phyloP scores from a whole-genome alignment of 1,140 invertebrate species.

The Meteorus sp. region DNA sequence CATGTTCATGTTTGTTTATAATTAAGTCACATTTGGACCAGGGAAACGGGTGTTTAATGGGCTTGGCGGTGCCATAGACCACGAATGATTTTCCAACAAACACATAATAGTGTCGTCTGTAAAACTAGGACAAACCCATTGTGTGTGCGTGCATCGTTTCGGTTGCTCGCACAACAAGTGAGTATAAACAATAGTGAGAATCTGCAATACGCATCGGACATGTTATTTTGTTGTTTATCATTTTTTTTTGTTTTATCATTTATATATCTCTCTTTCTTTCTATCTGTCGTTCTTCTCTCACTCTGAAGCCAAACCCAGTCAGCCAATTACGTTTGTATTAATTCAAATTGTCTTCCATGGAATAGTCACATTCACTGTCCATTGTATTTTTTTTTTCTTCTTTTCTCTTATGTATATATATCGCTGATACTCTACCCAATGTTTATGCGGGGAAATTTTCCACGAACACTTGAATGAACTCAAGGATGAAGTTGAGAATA shows the following conservation, averaged over 20 bases:
- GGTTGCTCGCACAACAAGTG: slow-evolving; percentile 4
- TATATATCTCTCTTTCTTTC: neutral
- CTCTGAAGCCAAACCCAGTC: no score
- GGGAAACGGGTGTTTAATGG: no score
- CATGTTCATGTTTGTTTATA: no score
- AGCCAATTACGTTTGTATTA: neutral
- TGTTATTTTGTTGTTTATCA: neutral
- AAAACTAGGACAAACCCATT: slow-evolving; percentile 14
- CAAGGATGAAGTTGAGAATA: no score
- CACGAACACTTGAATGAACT: no score
- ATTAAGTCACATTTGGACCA: no score
- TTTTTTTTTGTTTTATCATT: slow-evolving; percentile 1
- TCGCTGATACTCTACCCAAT: neutral
- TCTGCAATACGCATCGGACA: neutral
- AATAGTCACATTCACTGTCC: neutral
- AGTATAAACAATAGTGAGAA: slow-evolving; percentile 13
- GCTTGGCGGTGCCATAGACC: neutral
- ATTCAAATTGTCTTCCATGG: neutral
- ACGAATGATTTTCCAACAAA: neutral
- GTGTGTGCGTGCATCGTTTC: slow-evolving; percentile 9
- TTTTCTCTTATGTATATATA: neutral
- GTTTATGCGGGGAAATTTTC: neutral
- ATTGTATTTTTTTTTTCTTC: no score
- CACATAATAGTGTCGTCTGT: neutral
- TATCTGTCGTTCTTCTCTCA: neutral